Evolutionary conservation across 2,888 invertebrate species (phyloP).

Genomic region (Xanthorhoe spadicearia): DNA sequence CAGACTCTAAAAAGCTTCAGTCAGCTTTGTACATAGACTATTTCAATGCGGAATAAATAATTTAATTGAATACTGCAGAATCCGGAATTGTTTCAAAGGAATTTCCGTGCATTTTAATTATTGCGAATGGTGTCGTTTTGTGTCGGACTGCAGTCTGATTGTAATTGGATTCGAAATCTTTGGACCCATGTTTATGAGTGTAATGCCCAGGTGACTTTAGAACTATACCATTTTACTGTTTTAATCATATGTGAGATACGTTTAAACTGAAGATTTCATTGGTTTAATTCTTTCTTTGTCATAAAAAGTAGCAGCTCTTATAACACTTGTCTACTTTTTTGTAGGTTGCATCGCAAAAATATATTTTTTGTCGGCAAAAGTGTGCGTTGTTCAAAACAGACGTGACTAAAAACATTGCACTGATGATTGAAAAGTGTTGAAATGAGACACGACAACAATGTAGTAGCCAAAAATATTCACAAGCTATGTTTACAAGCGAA

Average conservation of each 20-base stretch:
- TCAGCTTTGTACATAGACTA: constrained; percentile 22
- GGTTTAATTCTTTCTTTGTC: background rate
- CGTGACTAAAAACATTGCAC: background rate
- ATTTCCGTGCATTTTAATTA: constrained; percentile 31
- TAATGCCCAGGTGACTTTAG: background rate
- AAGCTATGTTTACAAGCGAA: constrained; percentile 23
- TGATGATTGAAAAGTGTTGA: constrained; percentile 6
- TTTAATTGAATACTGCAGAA: constrained; percentile 44
- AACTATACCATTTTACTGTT: background rate
- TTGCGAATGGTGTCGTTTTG: constrained; percentile 14
- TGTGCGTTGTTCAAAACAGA: background rate
- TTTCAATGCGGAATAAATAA: constrained; percentile 38
- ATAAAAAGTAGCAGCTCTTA: background rate
- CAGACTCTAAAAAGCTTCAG: constrained; percentile 26
- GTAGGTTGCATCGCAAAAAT: background rate
- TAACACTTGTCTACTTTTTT: background rate
- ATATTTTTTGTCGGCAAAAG: background rate
- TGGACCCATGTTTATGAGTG: background rate
- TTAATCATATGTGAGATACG: background rate
- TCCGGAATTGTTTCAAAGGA: constrained; percentile 37
- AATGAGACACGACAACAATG: constrained; percentile 18
- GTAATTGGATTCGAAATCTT: constrained; percentile 20
- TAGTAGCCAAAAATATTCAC: constrained; percentile 27
- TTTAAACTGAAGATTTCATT: background rate
- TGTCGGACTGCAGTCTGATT: constrained; percentile 3